Evolutionary conservation across 2,888 invertebrate species (phyloP), one percentile per base, ranked within the genome.

Genomic region (Notocelia uddmanniana): DNA sequence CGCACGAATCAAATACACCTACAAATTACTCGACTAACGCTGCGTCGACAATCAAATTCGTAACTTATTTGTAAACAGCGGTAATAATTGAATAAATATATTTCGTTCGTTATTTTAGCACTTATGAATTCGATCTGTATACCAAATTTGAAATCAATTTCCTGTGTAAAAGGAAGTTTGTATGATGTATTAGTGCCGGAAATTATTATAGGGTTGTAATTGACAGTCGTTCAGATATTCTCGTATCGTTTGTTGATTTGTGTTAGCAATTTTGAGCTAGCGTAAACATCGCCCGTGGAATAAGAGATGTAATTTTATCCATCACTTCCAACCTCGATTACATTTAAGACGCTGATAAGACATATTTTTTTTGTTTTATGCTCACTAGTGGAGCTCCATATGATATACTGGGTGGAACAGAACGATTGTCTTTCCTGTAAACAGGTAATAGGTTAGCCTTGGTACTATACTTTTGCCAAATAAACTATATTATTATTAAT

Each of bases 21-120:
- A 54, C 60, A 37, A 59, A 66, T 45, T 55, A 66, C 66, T 26
- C 41, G 31, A 50, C 13, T 67, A 48, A 52, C 21, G 19, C 31
- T 54, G 41, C 54, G 54, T 45, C 23, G 31, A n/a, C 54, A 67
- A 72, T 62, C 48, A 50, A 62, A 67, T 62, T 55, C 37, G 41
- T 68, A 57, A 37, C 55, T 45, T 45, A 50, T 71, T 70, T 68
- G 68, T n/a, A 48, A 48, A 58, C 18, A 59, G 41, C 10, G 18
- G 18, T 21, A 37, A 52, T 41, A 67, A 48, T 55, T 18, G 15
- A 45, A 55, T 57, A 41, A 26, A 57, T 55, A 31, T 26, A 19
- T 31, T 34, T n/a, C 37, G 18, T 26, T 37, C 48, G 21, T 52
- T 34, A 59, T 23, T 62, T 50, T 18, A 31, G 31, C 48, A 19